phyloP scores from a whole-genome alignment of 1,140 invertebrate genomes.

The Macrobrachium rosenbergii region DNA sequence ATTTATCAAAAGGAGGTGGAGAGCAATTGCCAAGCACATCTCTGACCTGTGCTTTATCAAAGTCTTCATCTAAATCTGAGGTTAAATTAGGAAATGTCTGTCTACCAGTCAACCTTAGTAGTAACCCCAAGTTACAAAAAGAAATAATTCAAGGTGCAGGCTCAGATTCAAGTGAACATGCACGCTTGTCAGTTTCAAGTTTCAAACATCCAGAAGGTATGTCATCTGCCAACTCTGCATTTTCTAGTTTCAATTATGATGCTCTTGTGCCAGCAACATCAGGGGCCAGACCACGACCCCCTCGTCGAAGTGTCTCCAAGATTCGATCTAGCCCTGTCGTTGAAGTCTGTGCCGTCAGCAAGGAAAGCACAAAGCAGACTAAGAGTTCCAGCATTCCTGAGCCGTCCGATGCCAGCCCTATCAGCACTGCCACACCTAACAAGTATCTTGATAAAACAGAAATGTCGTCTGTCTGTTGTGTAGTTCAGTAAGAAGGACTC shows the following conservation, averaged over 20 bases:
- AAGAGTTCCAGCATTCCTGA: constrained; percentile 34
- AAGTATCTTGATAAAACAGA: constrained; percentile 57
- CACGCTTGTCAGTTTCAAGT: no score
- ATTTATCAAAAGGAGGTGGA: constrained; percentile 37
- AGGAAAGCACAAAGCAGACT: constrained; percentile 9
- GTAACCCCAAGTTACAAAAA: no score
- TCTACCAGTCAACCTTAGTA: no score
- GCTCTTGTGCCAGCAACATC: no score
- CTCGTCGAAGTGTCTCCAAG: no score
- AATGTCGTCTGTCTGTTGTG: constrained; percentile 49
- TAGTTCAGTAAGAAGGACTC: constrained; percentile 52
- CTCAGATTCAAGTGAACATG: no score
- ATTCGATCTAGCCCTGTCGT: no score
- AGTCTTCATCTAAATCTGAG: constrained; percentile 47
- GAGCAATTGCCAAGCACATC: constrained; percentile 37
- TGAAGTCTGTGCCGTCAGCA: neutral
- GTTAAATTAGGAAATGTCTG: neutral
- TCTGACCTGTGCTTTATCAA: constrained; percentile 12
- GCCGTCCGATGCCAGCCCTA: constrained; percentile 10
- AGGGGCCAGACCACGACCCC: no score
- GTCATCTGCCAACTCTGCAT: no score
- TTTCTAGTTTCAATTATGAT: no score
- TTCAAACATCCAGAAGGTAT: no score
- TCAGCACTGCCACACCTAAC: constrained; percentile 45
- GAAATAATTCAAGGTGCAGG: no score